Percentiles rank a stretch among this genome's conserved stretches.
Conservation (phyloP, 2,888 invertebrate species). For the Ochropacha duplaris region DNA sequence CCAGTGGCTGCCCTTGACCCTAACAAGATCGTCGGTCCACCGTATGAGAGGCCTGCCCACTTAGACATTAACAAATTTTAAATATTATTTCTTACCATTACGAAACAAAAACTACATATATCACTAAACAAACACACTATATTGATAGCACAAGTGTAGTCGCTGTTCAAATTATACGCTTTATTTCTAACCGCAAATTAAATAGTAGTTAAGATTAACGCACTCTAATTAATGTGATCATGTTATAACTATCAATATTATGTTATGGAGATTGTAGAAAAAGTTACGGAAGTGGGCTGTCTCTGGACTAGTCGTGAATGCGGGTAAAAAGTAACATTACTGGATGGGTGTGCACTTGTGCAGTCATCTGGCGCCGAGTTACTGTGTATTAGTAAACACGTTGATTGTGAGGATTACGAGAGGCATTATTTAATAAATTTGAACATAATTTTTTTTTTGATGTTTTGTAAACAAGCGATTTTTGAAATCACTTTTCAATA, state of each 20-base stretch:
- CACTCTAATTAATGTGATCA: conserved; percentile 28
- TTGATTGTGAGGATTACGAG: neutral
- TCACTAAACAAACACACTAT: neutral
- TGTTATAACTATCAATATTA: conserved; percentile 38
- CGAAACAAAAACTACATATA: neutral
- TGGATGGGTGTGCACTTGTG: neutral
- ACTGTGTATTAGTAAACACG: neutral
- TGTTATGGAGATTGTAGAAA: conserved; percentile 1
- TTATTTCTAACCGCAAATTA: conserved; percentile 1
- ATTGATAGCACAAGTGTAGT: neutral
- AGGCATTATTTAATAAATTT: neutral
- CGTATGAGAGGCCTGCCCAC: no score
- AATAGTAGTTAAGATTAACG: conserved; percentile 1
- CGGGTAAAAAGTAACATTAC: neutral
- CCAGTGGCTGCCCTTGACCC: no score
- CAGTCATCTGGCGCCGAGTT: neutral
- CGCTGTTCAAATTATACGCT: neutral
- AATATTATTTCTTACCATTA: neutral
- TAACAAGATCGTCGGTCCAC: no score
- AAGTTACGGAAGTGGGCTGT: neutral
- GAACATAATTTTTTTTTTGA: no score
- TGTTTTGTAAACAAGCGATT: no score
- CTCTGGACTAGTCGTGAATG: neutral
- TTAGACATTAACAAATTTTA: neutral
- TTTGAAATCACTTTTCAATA: no score